Evolutionary conservation across 2,888 invertebrate genomes (phyloP), one percentile per base, ranked within the genome.

Genomic region (Stegophylla sp.): DNA sequence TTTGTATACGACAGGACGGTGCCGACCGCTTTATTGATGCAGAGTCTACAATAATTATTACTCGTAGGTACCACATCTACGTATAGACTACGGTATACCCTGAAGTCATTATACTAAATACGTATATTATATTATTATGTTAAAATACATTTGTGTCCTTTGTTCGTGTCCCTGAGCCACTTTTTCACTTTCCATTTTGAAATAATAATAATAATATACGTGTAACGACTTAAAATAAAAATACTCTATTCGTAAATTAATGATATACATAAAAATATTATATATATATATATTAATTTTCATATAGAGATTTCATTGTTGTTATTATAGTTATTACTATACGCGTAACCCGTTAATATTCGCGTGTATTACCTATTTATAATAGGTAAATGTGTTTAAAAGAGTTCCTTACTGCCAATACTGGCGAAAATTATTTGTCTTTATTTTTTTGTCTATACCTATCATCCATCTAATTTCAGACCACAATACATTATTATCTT

Each of bases 181-280:
- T 75, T 75, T 48, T 75, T 26, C 75, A 75, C 53, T 75, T 64
- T 64, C 41, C 34, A 43, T 66, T 66, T 63, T 26, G 20, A 74
- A 61, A 63, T 26, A 17, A 59, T 45, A 48, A 43, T 59, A 4
- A n/a, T 51, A 34, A 56, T 23, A 56, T 61, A 61, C 61, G 28
- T n/a, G 28, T 61, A 28, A 61, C 28, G 5, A 3, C 28, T 28
- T 28, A 9, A 12, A 23, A 56, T 12, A 23, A 56, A 20, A 56
- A 56, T 20, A 56, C 10, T 56, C 20, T 23, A 5, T 34, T 34
- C 7, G 7, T 34, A 10, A 56, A 56, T 5, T 56, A 23, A 23
- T 9, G 2, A 45, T 45, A 9, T 13, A 2, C 15, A 45, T 15
- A 45, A 9, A 13, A 45, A 45, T 66, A 43, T 43, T 66, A 41